These are phyloP conservation scores for Nyctereutes procyonoides DNA, from an alignment of 2,113 vertebrate genomes.

Conservation along the genomic window DNA sequence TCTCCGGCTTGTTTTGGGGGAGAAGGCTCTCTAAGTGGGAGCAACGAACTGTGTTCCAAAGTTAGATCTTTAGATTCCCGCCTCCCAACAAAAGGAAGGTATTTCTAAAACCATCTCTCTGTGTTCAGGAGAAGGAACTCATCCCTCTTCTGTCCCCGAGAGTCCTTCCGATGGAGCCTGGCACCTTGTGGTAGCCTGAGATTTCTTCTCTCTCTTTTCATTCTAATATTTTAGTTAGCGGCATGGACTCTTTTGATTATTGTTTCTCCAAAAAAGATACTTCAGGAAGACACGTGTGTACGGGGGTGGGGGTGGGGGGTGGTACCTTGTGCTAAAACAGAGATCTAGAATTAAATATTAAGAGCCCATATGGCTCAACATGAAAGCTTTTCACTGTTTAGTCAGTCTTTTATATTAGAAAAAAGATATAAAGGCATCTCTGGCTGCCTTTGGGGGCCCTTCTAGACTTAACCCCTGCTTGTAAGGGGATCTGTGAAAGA, in stretches of 20 bases:
- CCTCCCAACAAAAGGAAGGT: background rate
- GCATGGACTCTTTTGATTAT: background rate
- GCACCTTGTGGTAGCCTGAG: background rate
- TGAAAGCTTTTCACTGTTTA: background rate
- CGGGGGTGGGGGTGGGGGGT: background rate
- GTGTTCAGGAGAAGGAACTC: constrained; percentile 8
- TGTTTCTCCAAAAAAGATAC: background rate
- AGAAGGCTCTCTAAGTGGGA: background rate
- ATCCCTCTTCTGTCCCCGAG: background rate
- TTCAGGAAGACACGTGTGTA: background rate
- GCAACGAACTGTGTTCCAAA: background rate
- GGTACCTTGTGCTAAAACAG: background rate
- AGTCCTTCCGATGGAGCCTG: background rate
- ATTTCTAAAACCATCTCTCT: background rate
- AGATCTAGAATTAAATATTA: background rate
- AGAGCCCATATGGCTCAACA: background rate
- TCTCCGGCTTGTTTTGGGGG: background rate
- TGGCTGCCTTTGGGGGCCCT: background rate
- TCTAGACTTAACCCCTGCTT: background rate
- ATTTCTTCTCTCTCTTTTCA: background rate
- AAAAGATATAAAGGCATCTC: background rate
- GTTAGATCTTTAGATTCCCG: background rate
- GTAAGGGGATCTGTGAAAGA: background rate
- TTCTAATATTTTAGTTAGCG: background rate
- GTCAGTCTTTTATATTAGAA: background rate